These are phyloP conservation scores for Cyprinus carpio DNA, from an alignment of 2,113 vertebrate genomes.

Conservation along the genomic window DNA sequence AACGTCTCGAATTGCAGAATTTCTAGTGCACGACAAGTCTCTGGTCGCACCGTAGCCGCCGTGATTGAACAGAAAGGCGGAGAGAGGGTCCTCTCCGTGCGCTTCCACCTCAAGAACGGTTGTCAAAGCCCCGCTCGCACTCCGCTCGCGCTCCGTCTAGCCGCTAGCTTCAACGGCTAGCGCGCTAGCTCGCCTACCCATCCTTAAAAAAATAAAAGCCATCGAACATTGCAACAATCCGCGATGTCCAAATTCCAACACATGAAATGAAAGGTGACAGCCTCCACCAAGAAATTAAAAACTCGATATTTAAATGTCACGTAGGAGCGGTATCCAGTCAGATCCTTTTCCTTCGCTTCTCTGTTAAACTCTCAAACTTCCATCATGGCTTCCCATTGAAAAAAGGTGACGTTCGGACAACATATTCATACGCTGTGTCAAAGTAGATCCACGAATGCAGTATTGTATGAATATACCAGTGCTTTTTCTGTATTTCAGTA, in stretches of 20 bases:
- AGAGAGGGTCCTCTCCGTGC: constrained; percentile 77
- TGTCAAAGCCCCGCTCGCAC: constrained; percentile 53
- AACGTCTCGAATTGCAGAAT: constrained; percentile 50
- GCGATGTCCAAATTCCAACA: constrained; percentile 36
- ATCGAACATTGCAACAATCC: constrained; percentile 43
- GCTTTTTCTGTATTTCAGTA: background rate
- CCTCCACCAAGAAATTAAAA: constrained; percentile 59
- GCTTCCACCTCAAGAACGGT: constrained; percentile 69
- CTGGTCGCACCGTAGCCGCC: constrained; percentile 75
- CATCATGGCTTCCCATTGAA: constrained; percentile 77
- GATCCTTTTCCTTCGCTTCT: constrained; percentile 56
- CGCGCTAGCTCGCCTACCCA: constrained; percentile 54
- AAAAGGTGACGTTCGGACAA: constrained; percentile 23
- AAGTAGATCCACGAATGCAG: constrained; percentile 33
- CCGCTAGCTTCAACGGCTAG: constrained; percentile 59
- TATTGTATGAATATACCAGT: background rate
- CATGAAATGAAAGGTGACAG: constrained; percentile 53
- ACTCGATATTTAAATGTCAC: constrained; percentile 21
- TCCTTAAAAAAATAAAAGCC: constrained; percentile 47
- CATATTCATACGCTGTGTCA: constrained; percentile 31
- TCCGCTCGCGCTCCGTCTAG: constrained; percentile 25
- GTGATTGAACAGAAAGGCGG: constrained; percentile 75
- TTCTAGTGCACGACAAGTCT: constrained; percentile 62
- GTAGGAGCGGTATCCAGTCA: constrained; percentile 17
- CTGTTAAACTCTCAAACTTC: constrained; percentile 70